Conservation (phyloP, 1,140 invertebrate genomes). For the Drosophila arizonae region DNA sequence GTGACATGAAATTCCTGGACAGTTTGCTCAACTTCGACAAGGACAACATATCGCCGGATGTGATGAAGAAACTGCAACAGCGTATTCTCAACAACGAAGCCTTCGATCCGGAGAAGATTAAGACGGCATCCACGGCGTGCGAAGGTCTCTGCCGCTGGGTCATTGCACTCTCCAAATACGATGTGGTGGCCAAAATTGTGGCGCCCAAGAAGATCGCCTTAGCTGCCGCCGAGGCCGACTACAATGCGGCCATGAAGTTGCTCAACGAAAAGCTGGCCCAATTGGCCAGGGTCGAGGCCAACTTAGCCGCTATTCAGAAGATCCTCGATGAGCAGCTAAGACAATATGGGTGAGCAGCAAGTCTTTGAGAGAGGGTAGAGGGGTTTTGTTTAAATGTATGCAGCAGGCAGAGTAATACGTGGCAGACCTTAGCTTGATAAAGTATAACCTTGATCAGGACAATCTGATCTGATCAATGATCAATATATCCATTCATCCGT, state of each 20-base stretch:
- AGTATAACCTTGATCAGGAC: too few relatives aligned
- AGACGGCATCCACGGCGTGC: conserved; percentile 89
- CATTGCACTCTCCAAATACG: conserved; percentile 95
- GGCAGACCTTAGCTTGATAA: too few relatives aligned
- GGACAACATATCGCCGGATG: conserved; percentile 92
- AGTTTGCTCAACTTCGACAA: conserved; percentile 94
- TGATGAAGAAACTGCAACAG: conserved; percentile 93
- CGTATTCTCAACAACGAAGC: conserved; percentile 91
- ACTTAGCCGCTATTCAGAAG: conserved; percentile 88
- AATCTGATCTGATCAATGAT: background rate
- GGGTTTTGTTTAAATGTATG: background rate
- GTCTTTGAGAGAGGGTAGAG: background rate
- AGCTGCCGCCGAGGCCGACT: conserved; percentile 89
- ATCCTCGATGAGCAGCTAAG: conserved; percentile 85
- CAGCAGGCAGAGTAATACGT: too few relatives aligned
- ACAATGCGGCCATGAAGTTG: conserved; percentile 87
- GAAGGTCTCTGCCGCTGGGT: conserved; percentile 96
- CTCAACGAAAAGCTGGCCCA: conserved; percentile 90
- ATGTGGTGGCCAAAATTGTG: conserved; percentile 94
- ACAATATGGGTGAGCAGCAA: conserved; percentile 76
- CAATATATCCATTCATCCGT: background rate
- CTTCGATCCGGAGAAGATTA: conserved; percentile 96
- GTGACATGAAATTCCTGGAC: conserved; percentile 95
- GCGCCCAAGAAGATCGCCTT: conserved; percentile 92
- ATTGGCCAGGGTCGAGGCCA: conserved; percentile 87